phyloP scores from a whole-genome alignment of 2,888 invertebrate genomes.

The Alloplasta piceator region DNA sequence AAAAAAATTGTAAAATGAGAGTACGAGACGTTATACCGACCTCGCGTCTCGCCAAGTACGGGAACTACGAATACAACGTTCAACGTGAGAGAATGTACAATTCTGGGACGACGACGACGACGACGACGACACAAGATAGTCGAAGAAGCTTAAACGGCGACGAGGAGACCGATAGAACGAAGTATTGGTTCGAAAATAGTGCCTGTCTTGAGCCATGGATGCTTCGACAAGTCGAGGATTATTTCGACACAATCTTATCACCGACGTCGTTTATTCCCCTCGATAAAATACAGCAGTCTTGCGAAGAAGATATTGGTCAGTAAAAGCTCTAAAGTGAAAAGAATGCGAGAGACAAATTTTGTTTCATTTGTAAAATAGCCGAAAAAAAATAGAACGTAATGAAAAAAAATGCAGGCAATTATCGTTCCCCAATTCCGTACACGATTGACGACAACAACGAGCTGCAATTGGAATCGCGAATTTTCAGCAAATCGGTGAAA shows the following conservation, averaged over 20 bases:
- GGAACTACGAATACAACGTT: constrained; percentile 86
- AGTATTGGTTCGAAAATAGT: constrained; percentile 2
- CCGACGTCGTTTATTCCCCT: constrained; percentile 13
- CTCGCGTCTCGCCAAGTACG: constrained; percentile 86
- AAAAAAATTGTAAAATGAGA: constrained; percentile 81
- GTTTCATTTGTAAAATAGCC: constrained; percentile 25
- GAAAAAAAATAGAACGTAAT: constrained; percentile 44
- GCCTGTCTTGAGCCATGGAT: constrained; percentile 76
- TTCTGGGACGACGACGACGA: too few relatives aligned
- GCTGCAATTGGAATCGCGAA: constrained; percentile 74
- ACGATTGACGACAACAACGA: constrained; percentile 74
- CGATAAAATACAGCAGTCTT: background rate
- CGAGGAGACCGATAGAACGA: background rate
- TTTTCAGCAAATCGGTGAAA: constrained; percentile 72
- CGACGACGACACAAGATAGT: background rate
- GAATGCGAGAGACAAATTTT: background rate
- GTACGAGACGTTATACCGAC: constrained; percentile 88
- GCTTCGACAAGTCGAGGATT: constrained; percentile 78
- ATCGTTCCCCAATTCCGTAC: constrained; percentile 68
- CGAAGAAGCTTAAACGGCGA: background rate
- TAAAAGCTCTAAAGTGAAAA: background rate
- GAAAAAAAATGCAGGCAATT: constrained; percentile 50
- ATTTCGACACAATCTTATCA: constrained; percentile 72
- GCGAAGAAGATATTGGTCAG: constrained; percentile 50
- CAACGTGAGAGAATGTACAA: constrained; percentile 85